A percentile compares a stretch with the other conserved stretches of the same genome.
phyloP scores from a whole-genome alignment of 2,113 vertebrate genomes.

The Myotis brandtii region DNA sequence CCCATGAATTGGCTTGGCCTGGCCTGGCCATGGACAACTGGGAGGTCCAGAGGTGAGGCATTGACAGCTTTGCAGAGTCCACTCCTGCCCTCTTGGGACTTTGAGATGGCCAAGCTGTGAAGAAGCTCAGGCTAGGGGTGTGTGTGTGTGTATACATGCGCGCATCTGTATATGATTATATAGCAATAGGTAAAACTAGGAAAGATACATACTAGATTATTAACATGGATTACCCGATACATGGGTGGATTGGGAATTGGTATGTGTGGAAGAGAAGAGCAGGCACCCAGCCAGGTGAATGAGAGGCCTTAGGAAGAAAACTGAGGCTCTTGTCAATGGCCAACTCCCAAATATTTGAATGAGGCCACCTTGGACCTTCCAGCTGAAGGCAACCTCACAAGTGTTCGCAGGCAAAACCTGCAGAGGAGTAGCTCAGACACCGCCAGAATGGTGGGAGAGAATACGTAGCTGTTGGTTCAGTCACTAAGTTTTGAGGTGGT shows the following conservation, averaged over 20 bases:
- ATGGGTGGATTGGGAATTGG: not conserved
- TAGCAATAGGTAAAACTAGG: not conserved
- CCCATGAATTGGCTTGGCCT: rapidly evolving
- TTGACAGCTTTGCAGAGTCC: not conserved
- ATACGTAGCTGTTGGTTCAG: not conserved
- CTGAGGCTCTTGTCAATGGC: not conserved
- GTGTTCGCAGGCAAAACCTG: not conserved
- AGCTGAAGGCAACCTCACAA: not conserved
- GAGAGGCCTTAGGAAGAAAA: not conserved
- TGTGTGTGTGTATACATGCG: no score
- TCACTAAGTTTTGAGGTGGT: not conserved
- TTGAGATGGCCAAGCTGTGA: not conserved
- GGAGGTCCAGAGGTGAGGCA: not conserved
- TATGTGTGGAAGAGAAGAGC: not conserved
- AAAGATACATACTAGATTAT: not conserved
- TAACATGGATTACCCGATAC: not conserved
- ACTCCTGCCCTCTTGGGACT: not conserved
- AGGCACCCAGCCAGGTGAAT: not conserved
- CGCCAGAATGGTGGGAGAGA: not conserved
- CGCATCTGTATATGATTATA: no score
- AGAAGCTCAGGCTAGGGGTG: not conserved
- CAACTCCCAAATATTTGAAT: not conserved
- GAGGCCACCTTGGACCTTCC: not conserved
- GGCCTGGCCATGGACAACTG: not conserved
- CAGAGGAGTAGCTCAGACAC: not conserved